Conservation (phyloP, 2,888 invertebrate species). For the Synergus umbraculus region DNA sequence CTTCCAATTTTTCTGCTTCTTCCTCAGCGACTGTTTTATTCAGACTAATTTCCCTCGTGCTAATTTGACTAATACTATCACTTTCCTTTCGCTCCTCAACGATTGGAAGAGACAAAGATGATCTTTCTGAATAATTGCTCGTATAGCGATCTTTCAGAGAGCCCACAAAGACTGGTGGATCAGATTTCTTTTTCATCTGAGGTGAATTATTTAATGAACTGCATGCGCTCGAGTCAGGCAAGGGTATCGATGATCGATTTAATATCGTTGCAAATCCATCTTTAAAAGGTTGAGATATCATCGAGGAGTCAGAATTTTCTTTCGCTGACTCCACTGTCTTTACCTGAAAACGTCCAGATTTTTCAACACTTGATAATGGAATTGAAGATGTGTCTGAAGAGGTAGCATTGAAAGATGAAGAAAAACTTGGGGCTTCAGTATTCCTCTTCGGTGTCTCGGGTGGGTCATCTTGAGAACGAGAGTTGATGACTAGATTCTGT, state of each 20-base stretch:
- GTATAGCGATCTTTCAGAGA: conserved; percentile 62
- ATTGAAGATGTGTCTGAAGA: background rate
- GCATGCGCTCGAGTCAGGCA: background rate
- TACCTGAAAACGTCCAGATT: background rate
- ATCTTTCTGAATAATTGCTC: background rate
- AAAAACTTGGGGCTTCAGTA: background rate
- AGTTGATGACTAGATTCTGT: conserved; percentile 45
- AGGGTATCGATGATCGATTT: conserved; percentile 5
- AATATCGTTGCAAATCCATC: background rate
- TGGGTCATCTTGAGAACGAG: conserved; percentile 49
- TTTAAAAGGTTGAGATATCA: background rate
- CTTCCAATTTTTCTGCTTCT: background rate
- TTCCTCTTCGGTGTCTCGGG: conserved; percentile 69
- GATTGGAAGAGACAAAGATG: background rate
- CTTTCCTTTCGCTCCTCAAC: background rate
- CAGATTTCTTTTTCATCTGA: conserved; percentile 43
- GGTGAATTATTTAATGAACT: conserved; percentile 6
- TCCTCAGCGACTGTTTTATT: background rate
- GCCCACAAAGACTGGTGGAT: conserved; percentile 61
- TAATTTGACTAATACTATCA: background rate
- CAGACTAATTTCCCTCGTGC: background rate
- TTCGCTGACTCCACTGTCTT: background rate
- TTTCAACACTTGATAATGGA: background rate
- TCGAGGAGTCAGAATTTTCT: background rate
- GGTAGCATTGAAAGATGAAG: background rate